Conservation (phyloP, 2,888 invertebrate genomes). For the Drosophila prolongata region DNA sequence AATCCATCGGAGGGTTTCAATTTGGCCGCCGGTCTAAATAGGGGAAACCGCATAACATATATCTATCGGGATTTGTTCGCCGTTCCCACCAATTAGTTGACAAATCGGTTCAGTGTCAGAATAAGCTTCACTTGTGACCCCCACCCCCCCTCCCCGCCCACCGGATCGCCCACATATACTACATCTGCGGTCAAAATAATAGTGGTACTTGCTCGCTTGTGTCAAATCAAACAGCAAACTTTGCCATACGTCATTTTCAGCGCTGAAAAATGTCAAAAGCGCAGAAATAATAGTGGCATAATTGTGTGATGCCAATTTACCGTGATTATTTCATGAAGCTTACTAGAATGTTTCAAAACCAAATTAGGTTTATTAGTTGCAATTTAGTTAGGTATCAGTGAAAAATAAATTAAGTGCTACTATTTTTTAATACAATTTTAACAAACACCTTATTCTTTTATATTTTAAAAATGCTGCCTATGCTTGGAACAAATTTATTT, state of each 20-base stretch:
- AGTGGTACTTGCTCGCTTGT: not conserved
- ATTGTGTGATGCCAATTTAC: no score
- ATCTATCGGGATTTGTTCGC: slow-evolving; percentile 41
- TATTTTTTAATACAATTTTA: no score
- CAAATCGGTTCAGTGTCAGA: slow-evolving; percentile 46
- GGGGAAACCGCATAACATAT: slow-evolving; percentile 45
- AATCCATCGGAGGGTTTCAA: slow-evolving; percentile 40
- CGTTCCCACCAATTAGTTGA: slow-evolving; percentile 54
- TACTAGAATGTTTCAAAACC: no score
- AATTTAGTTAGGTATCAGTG: no score
- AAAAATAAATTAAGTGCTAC: no score
- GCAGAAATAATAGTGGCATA: not conserved
- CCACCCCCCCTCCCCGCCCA: no score
- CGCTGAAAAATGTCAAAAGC: not conserved
- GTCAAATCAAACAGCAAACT: not conserved
- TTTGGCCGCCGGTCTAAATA: slow-evolving; percentile 25
- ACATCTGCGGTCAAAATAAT: slow-evolving; percentile 1
- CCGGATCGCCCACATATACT: not conserved
- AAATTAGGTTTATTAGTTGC: no score
- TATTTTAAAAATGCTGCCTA: no score
- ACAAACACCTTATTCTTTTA: no score
- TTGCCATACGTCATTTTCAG: no score
- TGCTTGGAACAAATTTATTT: no score
- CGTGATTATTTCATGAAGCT: no score
- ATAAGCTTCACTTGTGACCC: slow-evolving; percentile 34